Base-by-base conservation (phyloP, 1,140 invertebrate genomes). In the Aphaenogaster floridana region DNA sequence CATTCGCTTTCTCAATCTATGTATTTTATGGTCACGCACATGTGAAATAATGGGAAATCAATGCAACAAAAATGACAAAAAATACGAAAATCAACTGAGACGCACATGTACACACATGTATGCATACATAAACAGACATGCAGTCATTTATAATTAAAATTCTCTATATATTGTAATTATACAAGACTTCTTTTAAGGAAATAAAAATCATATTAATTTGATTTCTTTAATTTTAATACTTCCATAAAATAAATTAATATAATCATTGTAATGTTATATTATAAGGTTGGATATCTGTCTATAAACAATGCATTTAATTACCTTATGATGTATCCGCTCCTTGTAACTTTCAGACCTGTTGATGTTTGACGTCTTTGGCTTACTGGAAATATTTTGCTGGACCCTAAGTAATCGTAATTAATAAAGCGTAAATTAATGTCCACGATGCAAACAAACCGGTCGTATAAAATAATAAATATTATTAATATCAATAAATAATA, bases 331-430 rank as follows among this genome's bases (percentile, higher is more conserved):
- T 93, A 96, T 96, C 78, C 96, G 94, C 89, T 97, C 96, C 91
- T 96, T 96, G 93, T 96, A 96, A 95, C 96, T 97, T 93, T 97
- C 96, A 86, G 96, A 96, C 90, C 96, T 95, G 89, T 96, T 96
- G 93, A 97, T 96, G 88, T 96, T 96, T 88, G 96, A 96, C 79
- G 94, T 95, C 90, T 96, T 95, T 95, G 95, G 95, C 93, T 95
- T 95, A 93, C 92, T 95, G 92, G 95, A 94, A 94, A 95, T 92
- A 95, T 94, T 94, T 95, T 96, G 94, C 91, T 95, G 95, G 92
- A 95, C 94, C 95, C 95, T 95, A 87, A 77, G 66, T 83, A 90
- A 92, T 89, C 54, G 77, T 88, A 90, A 91, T 86, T 77, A 87
- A 89, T 59, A 80, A 91, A 91, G 17, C 57, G 39, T 87, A 92